Evolutionary conservation across 92 coral and sea anemone species (phyloP).

Genomic region (Siderastrea siderea): DNA sequence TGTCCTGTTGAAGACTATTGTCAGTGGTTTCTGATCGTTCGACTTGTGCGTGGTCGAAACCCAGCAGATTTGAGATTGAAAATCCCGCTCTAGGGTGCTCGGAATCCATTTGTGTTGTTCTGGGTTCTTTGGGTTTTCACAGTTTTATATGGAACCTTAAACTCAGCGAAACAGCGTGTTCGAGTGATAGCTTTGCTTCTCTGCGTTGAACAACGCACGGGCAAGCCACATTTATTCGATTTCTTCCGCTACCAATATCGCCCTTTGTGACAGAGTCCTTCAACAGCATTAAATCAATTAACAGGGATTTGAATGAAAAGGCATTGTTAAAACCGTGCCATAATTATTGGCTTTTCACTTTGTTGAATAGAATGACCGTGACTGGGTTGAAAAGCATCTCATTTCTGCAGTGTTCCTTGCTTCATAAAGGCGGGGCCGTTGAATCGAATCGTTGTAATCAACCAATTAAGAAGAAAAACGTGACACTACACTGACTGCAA

Average conservation of each 20-base stretch:
- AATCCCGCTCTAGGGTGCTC: constrained; percentile 46
- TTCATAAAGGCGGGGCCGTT: constrained; percentile 60
- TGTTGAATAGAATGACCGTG: constrained; percentile 33
- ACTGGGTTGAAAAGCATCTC: constrained; percentile 14
- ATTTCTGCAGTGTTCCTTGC: constrained; percentile 3
- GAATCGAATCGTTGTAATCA: constrained; percentile 54
- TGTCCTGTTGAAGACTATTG: constrained; percentile 5
- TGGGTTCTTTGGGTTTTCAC: not conserved
- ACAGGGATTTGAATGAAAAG: constrained; percentile 64
- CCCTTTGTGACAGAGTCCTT: constrained; percentile 63
- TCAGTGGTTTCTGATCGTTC: constrained; percentile 23
- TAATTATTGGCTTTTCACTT: constrained; percentile 50
- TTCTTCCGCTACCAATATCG: constrained; percentile 69
- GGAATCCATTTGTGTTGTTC: constrained; percentile 17
- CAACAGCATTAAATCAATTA: constrained; percentile 79
- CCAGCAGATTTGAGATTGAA: constrained; percentile 71
- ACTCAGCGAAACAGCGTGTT: not conserved
- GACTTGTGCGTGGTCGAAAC: constrained; percentile 41
- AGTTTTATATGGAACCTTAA: not conserved
- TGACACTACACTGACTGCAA: constrained; percentile 49
- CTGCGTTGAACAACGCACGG: not conserved
- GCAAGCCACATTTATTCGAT: constrained; percentile 51
- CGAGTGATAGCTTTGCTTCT: not conserved
- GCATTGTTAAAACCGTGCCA: constrained; percentile 37
- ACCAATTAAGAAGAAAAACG: constrained; percentile 73